A percentile compares a stretch with the other conserved stretches of the same genome.
Conservation (phyloP, 2,888 invertebrate genomes). For the Caradrina clavipalpis region DNA sequence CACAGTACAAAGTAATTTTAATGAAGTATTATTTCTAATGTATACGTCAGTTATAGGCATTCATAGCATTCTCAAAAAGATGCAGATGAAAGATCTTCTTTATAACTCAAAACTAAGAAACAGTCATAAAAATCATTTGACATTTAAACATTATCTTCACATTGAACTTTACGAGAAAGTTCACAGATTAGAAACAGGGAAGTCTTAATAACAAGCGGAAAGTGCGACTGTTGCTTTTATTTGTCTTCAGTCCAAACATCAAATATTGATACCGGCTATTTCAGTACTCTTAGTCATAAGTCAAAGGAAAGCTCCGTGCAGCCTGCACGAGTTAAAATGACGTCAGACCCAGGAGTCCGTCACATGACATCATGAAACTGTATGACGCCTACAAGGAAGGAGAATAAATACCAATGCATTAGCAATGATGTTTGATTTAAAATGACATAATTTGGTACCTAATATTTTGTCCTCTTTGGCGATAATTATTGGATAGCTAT, state of each 20-base stretch:
- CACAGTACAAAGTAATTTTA: no score
- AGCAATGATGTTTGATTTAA: not conserved
- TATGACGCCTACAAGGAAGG: conserved; percentile 35
- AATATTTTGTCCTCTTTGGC: not conserved
- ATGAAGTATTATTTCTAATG: no score
- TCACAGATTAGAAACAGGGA: not conserved
- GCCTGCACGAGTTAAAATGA: conserved; percentile 32
- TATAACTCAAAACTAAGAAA: not conserved
- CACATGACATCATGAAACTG: conserved; percentile 41
- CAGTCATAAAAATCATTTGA: not conserved
- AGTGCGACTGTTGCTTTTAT: conserved; percentile 3
- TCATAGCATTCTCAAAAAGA: no score
- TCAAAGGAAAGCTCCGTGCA: conserved; percentile 42
- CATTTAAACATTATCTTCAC: not conserved
- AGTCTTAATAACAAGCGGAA: conserved; percentile 1
- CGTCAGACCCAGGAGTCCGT: conserved; percentile 27
- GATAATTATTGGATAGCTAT: not conserved
- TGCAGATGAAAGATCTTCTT: no score
- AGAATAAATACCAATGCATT: conserved; percentile 15
- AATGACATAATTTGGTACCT: conserved; percentile 11
- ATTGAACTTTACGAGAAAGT: not conserved
- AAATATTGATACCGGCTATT: conserved; percentile 35
- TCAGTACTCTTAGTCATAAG: conserved; percentile 31
- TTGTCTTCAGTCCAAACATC: conserved; percentile 17
- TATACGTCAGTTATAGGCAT: no score